phyloP scores from a whole-genome alignment of 2,888 invertebrate species.

The Volucella zonaria region DNA sequence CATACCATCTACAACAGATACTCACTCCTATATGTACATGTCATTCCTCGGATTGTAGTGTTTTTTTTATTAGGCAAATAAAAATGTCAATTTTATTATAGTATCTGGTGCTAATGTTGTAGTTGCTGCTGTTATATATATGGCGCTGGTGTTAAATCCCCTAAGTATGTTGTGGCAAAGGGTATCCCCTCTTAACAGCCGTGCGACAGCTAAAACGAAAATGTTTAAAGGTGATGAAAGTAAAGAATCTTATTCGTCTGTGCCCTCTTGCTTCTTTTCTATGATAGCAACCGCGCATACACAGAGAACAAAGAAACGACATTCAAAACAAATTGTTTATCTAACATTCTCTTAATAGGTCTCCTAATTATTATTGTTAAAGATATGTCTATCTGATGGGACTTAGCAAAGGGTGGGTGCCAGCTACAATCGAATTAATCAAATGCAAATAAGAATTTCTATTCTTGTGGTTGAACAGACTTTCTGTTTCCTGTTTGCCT shows the following conservation, averaged over 20 bases:
- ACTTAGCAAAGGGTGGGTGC: slow-evolving; percentile 38
- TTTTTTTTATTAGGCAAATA: slow-evolving; percentile 73
- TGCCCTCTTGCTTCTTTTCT: not conserved
- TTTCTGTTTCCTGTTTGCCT: slow-evolving; percentile 62
- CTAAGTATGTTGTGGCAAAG: not conserved
- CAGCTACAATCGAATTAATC: slow-evolving; percentile 64
- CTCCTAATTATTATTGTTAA: slow-evolving; percentile 56
- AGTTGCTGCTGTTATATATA: slow-evolving; percentile 46
- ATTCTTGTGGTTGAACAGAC: slow-evolving; percentile 51
- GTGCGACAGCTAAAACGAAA: slow-evolving; percentile 24
- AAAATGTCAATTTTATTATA: slow-evolving; percentile 70
- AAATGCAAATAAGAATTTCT: slow-evolving; percentile 66
- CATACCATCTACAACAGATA: slow-evolving; percentile 41
- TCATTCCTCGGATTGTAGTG: slow-evolving; percentile 51
- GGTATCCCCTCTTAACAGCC: no score
- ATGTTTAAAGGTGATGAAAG: slow-evolving; percentile 63
- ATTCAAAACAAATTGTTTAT: slow-evolving; percentile 68
- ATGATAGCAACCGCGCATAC: not conserved
- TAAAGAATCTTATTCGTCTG: slow-evolving; percentile 44
- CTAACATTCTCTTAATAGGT: slow-evolving; percentile 66
- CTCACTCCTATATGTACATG: slow-evolving; percentile 26
- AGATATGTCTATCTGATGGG: slow-evolving; percentile 33
- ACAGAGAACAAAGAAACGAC: slow-evolving; percentile 46
- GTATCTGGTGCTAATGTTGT: slow-evolving; percentile 66
- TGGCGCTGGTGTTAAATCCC: slow-evolving; percentile 6